Conservation (phyloP, 2,113 vertebrate genomes). For the Paralichthys olivaceus region DNA sequence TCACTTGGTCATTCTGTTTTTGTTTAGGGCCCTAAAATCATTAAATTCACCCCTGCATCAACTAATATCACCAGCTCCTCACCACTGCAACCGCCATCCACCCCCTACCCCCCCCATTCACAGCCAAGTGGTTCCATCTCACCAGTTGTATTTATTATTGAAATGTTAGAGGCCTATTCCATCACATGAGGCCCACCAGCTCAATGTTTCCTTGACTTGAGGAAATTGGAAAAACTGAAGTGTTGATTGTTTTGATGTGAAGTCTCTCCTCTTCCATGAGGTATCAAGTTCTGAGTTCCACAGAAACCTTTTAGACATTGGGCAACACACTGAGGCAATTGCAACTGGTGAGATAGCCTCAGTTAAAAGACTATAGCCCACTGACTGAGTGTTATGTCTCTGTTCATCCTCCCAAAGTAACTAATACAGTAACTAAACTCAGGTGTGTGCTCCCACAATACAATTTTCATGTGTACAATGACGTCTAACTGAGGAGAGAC, state of each 20-base stretch:
- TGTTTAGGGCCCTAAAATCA: too few species aligned
- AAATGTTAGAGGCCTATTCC: conserved; percentile 18
- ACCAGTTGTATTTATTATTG: conserved; percentile 46
- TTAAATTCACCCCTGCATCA: not conserved
- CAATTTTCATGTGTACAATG: conserved; percentile 57
- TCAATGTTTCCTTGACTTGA: conserved; percentile 26
- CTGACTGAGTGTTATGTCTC: not conserved
- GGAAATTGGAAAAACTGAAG: conserved; percentile 32
- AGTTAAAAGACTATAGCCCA: not conserved
- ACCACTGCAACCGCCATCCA: not conserved
- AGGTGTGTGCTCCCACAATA: conserved; percentile 31
- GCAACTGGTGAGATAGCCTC: not conserved
- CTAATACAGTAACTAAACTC: conserved; percentile 4
- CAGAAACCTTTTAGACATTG: too few species aligned
- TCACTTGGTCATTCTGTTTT: too few species aligned
- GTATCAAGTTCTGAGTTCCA: too few species aligned
- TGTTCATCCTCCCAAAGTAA: too few species aligned
- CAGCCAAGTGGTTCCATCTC: conserved; percentile 26
- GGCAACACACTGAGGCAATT: not conserved
- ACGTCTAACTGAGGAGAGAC: conserved; percentile 58
- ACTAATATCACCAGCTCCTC: not conserved
- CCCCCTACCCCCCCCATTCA: not conserved
- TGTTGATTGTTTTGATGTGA: not conserved
- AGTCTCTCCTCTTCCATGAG: too few species aligned
- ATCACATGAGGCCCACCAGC: conserved; percentile 16